phyloP scores from a whole-genome alignment of 64 coral and sea anemone species.

The Montipora sp. region DNA sequence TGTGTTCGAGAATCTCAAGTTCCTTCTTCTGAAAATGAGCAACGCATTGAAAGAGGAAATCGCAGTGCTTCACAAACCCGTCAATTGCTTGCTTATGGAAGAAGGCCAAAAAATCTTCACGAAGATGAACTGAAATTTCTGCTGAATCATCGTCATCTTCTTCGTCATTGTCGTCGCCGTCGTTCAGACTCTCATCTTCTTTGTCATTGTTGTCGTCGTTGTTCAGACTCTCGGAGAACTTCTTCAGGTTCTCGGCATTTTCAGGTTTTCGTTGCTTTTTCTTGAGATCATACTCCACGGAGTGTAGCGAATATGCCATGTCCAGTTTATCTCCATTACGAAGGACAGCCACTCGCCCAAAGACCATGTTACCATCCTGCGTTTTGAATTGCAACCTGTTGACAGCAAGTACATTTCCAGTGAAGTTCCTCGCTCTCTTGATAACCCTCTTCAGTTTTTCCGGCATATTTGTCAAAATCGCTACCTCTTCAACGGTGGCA shows the following conservation, averaged over 20 bases:
- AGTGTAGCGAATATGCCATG: constrained; percentile 46
- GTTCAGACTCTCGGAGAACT: background rate
- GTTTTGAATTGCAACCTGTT: constrained; percentile 15
- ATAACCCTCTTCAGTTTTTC: constrained; percentile 21
- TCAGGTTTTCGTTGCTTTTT: background rate
- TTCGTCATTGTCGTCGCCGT: no score
- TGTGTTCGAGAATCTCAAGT: background rate
- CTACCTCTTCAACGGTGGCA: constrained; percentile 13
- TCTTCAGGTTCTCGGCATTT: background rate
- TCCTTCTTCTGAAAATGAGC: no score
- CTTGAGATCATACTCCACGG: background rate
- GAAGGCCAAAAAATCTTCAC: constrained; percentile 33
- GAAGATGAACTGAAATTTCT: constrained; percentile 5
- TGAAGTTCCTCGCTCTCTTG: constrained; percentile 3
- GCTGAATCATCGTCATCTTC: no score
- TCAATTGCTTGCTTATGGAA: constrained; percentile 35
- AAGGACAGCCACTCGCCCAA: constrained; percentile 43
- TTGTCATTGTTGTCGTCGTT: no score
- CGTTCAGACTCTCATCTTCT: no score
- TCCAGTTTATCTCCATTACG: constrained; percentile 7
- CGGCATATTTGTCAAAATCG: constrained; percentile 20
- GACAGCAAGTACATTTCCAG: constrained; percentile 13
- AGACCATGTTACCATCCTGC: constrained; percentile 29
- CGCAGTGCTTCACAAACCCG: constrained; percentile 43
- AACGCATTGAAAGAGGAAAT: background rate